Base-by-base conservation (phyloP, 2,888 invertebrate genomes). In the Electrophaes corylata region DNA sequence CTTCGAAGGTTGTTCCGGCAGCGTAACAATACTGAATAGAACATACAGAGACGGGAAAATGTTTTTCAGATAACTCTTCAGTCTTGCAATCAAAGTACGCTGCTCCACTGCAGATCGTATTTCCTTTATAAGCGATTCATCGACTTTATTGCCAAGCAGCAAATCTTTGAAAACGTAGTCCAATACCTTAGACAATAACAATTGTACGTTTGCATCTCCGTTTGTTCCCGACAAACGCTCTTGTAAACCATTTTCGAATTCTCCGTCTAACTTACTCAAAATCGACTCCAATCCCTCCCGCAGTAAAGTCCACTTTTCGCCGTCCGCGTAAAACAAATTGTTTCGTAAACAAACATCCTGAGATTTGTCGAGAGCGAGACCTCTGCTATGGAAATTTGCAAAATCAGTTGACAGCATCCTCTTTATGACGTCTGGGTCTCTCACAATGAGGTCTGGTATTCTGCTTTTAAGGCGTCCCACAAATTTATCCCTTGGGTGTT, bases 301-400 rank as follows among this genome's bases (percentile, higher is more conserved):
- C 64, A 90, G 65, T 72, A 89, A 68, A 67, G 87, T 88, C 88
- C 91, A 90, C 61, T 90, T 91, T 81, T 90, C 90, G 33, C 86
- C 89, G 69, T 91, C 88, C 14, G 87, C 81, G 70, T 90, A 90
- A 80, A 90, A 91, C 80, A 90, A 85, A 88, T 91, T 91, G 88
- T 91, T 87, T 85, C 86, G 85, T 84, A 91, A 81, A 86, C 90
- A 91, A 88, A 89, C 85, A 89, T 91, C 91, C 84, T 77, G 81
- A 79, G 91, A 89, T 84, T 88, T 90, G 86, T 88, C 88, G 83
- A 91, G 84, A 77, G 81, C 83, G 70, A 87, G 84, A 73, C 91
- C 91, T 79, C 91, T 81, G 76, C 85, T 83, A 80, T 88, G 85
- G 84, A 91, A 91, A 86, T 88, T 81, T 67, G 82, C 81, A 71